phyloP scores from a whole-genome alignment of 2,888 invertebrate species.

The Catocala fraxini region DNA sequence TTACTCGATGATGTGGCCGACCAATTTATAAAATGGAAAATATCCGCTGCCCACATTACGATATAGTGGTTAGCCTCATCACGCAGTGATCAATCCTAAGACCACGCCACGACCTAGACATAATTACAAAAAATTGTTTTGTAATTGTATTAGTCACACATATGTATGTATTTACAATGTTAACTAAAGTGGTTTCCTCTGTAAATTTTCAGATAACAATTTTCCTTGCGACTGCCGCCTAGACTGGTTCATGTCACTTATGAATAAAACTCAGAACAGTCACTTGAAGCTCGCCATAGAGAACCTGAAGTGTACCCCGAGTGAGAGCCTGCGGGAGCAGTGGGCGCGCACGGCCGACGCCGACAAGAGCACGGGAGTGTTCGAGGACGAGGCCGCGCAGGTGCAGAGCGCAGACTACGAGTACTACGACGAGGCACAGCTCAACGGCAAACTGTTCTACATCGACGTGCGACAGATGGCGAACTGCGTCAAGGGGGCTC shows the following conservation, averaged over 20 bases:
- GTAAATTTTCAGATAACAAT: conserved; percentile 73
- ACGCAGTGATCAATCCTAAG: too few relatives aligned
- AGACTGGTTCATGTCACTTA: conserved; percentile 74
- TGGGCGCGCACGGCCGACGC: conserved; percentile 67
- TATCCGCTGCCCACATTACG: too few relatives aligned
- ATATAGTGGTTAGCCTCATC: too few relatives aligned
- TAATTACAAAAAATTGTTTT: too few relatives aligned
- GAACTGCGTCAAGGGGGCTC: conserved; percentile 62
- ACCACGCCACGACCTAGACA: too few relatives aligned
- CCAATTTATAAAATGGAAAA: too few relatives aligned
- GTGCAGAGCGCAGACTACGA: conserved; percentile 69
- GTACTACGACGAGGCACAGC: conserved; percentile 78
- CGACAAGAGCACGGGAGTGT: conserved; percentile 54
- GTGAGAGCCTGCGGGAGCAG: conserved; percentile 61
- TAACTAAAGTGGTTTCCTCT: conserved; percentile 2
- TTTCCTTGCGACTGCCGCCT: conserved; percentile 77
- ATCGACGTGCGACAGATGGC: conserved; percentile 73
- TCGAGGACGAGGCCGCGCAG: conserved; percentile 59
- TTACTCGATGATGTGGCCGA: too few relatives aligned
- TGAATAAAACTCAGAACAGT: conserved; percentile 73
- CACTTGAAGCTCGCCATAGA: conserved; percentile 68
- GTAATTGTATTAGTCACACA: not conserved
- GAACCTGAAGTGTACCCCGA: conserved; percentile 77
- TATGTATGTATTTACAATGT: conserved; percentile 6
- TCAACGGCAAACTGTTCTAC: conserved; percentile 80